Evolutionary conservation across 2,797 vertebrate genomes (phyloP), one percentile per base, ranked within the genome.

Genomic region (Mormyrus hasselquistii): DNA sequence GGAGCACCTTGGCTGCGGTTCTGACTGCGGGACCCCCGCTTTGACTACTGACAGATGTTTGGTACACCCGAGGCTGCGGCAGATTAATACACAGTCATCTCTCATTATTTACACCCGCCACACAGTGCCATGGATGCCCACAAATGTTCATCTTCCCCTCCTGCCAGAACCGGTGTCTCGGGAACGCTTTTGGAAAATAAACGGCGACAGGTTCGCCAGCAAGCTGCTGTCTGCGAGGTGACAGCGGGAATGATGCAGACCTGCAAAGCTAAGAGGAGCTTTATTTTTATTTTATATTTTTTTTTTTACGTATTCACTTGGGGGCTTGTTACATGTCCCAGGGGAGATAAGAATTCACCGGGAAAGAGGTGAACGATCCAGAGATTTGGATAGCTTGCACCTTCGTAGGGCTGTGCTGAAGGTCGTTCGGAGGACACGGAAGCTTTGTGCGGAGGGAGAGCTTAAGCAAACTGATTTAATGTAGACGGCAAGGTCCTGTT

Each of bases 1-100:
- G 19, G 3, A 25, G 8, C 62, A 16, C n/a, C 29, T 65, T 29
- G 62, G 47, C 25, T 50, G 41, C 69, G 2, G 9, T 69, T 49
- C 34, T 9, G 44, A 4, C 34, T 88, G 47, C 0, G 73, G 25
- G 4, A 2, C n/a, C 53, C 79, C 82, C 29, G 29, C 22, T 85
- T 73, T 83, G 82, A 16, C n/a, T 50, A 22, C 49, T 83, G 73
- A 88, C 88, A 88, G 88, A 57, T 85, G 88, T 85, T 89, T 19
- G 52, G 52, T 53, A 6, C 34, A 73, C 73, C 19, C n/a, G 34
- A 38, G 38, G 76, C 55, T 47, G 22, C 4, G 7, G 52, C 52
- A 89, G 88, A 84, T 62, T 89, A 89, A 84, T 65, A 62, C 79
- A 59, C 76, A 84, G 76, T 85, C 79, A 47, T 55, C 52, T 62